Conservation (phyloP, 1,140 invertebrate genomes). For the Sycophila sp. region DNA sequence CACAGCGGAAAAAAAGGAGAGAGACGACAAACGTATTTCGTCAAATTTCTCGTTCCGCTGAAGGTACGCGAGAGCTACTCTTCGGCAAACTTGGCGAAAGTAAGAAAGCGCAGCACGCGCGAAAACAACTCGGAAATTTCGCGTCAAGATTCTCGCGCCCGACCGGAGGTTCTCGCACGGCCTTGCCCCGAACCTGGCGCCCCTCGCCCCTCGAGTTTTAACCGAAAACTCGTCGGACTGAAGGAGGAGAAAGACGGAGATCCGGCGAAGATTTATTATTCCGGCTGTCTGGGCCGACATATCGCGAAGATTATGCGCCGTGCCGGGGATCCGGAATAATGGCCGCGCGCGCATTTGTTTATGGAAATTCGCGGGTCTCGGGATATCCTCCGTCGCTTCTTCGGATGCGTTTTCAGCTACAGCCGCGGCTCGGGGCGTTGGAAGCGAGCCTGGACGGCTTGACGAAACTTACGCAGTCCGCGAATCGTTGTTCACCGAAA, state of each 20-base stretch:
- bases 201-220: constrained; percentile 23
- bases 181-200: no score
- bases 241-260: background rate
- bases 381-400: background rate
- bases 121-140: constrained; percentile 26
- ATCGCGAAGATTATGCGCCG: constrained; percentile 26
- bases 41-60: background rate
- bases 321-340: constrained; percentile 23
- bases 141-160: background rate
- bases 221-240: constrained; percentile 28
- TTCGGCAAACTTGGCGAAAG: background rate
- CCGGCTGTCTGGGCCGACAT: constrained; percentile 29
- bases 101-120: background rate
- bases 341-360: constrained; percentile 28
- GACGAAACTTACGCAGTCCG: background rate
- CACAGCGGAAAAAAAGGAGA: no score
- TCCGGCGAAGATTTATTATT: constrained; percentile 37
- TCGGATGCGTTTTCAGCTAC: background rate
- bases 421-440: no score
- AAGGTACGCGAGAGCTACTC: no score
- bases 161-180: no score
- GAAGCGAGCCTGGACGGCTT: no score
- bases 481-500: no score
- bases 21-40: constrained; percentile 15
- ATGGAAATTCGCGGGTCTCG: constrained; percentile 14